A percentile compares a stretch with the other conserved stretches of the same genome.
phyloP scores from a whole-genome alignment of 1,140 invertebrate species.

The Drosophila pseudoananassae region DNA sequence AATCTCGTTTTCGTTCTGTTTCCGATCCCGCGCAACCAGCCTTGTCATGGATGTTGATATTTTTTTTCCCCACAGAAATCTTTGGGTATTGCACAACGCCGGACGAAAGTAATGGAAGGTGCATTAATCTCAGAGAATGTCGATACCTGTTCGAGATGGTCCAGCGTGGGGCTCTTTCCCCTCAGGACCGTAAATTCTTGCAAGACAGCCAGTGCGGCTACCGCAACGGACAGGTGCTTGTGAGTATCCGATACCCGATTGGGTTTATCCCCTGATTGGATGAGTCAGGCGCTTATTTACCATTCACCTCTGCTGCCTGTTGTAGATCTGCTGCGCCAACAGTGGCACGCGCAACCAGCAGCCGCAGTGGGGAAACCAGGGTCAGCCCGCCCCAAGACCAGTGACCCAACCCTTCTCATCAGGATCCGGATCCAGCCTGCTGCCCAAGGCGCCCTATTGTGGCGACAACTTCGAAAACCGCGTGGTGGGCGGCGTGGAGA shows the following conservation, averaged over 20 bases:
- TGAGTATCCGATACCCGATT: conserved; percentile 28
- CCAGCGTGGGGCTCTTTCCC: conserved; percentile 16
- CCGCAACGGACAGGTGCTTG: conserved; percentile 53
- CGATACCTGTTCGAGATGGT: conserved; percentile 54
- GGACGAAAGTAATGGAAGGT: conserved; percentile 38
- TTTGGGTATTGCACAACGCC: conserved; percentile 66
- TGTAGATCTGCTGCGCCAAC: conserved; percentile 66
- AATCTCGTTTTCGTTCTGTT: conserved; percentile 6
- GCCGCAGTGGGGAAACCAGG: conserved; percentile 42
- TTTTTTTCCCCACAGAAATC: conserved; percentile 37
- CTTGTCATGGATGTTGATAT: conserved; percentile 17
- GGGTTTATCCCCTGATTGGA: background rate
- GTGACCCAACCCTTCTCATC: conserved; percentile 3
- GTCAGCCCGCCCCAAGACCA: background rate
- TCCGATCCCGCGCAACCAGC: background rate
- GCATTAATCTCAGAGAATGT: conserved; percentile 56
- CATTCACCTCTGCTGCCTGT: background rate
- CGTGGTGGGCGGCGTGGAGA: conserved; percentile 87
- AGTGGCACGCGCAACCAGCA: conserved; percentile 21
- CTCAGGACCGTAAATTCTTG: conserved; percentile 31
- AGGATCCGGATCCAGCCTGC: conserved; percentile 20
- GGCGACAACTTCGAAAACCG: conserved; percentile 84
- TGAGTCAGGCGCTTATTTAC: background rate
- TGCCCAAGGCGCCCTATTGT: conserved; percentile 61
- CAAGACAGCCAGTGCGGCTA: conserved; percentile 62